Evolutionary conservation across 2,888 invertebrate genomes (phyloP), one percentile per base, ranked within the genome.

Genomic region (Pterobdella sp.): DNA sequence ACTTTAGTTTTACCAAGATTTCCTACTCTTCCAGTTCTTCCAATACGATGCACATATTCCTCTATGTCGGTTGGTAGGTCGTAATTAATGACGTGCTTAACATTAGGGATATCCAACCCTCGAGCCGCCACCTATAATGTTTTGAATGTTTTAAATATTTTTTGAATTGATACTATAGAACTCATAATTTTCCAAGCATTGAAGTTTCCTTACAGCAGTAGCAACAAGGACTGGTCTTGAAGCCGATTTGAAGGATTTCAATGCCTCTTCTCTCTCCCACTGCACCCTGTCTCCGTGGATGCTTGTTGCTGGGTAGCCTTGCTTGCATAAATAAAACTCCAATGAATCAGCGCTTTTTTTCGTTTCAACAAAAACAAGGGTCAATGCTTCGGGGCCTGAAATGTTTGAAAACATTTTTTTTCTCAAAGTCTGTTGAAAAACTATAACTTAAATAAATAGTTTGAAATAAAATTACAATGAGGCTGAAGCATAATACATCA

Each of bases 41-140:
- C 97, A 86, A 98, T 98, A 74, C 89, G 86, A 86, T 98, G 98
- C 75, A 98, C 98, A 85, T 99, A 99, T 85, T 98, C 98, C 84
- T 98, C 98, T 79, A 98, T 95, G 85, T 98, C 97, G 70, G 92
- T 93, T 68, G 98, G 98, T 82, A 99, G 87, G 87, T 99, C 98
- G 86, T 95, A 99, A 86, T 99, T 99, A 81, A 99, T 97, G 79
- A 99, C 98, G 86, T 98, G 97, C 82, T 94, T 95, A 78, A 98
- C 98, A 86, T 98, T 96, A 1, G 97, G 96, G 84, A 99, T 98
- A 86, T 98, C 98, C 82, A 98, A 87, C 77, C 96, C 96, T 87
- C 96, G 89, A 75, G 96, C 96, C 73, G 96, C 96, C 66, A 83
- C 83, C 77, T 78, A 42, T 34, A 65, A 65, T 32, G 18, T 63